Evolutionary conservation across 2,888 invertebrate species (phyloP), one percentile per base, ranked within the genome.

Genomic region (Linnaemya tessellans): DNA sequence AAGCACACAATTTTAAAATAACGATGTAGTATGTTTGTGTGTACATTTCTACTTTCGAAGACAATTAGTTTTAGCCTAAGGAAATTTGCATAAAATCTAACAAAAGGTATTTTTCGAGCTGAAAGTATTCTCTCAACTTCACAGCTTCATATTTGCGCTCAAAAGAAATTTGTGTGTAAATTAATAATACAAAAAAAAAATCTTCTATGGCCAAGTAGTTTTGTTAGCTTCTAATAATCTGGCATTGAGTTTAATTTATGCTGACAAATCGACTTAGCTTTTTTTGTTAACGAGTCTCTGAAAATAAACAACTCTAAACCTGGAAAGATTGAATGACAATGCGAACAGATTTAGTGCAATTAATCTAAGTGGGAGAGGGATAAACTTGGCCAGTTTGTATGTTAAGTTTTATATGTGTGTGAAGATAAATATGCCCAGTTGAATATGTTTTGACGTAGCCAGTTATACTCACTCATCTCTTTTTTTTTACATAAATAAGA

Each of bases 61-160:
- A 77, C 75, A 77, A 80, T 80, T 84, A 80, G 74, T 84, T 77
- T 70, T 84, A 43, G 60, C 80, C 80, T 64, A 4, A 65, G 67
- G 84, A 71, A 68, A 84, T 80, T 80, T 84, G 70, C 80, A 80
- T 77, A 65, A 70, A 58, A 49, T 65, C 49, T 25, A 65, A 67
- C 65, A 73, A 80, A 78, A 65, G 58, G 11, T 51, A 46, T 73
- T 56, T 22, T 51, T 65, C 46, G 11, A 46, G 38, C 10, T 65
- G 25, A 46, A 22, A 56, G 56, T 73, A 64, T 56, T n/a, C 22
- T 38, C 25, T 46, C 22, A 49, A 35, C 11, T 58, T 46, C 35
- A 56, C 22, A 60, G 7, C 10, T 20, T 20, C 22, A 10, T 3
- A 22, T 15, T 15, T 54, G 38, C 2, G 1, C 8, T 18, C 1